Conservation (phyloP, 2,888 invertebrate genomes). For the Uropetala carovei region DNA sequence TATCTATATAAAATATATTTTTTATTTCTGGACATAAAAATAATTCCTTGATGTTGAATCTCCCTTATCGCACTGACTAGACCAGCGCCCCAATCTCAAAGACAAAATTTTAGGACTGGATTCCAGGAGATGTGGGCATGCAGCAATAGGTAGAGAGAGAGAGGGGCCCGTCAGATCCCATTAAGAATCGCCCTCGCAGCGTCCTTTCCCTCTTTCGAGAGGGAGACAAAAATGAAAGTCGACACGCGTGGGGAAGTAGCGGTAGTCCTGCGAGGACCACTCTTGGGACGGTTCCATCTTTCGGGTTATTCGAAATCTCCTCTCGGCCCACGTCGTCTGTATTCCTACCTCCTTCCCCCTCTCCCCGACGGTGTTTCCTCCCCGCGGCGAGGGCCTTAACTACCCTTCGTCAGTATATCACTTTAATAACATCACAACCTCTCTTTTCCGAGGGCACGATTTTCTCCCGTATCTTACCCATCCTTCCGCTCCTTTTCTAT, state of each 20-base stretch:
- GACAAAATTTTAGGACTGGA: neutral
- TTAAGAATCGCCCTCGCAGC: neutral
- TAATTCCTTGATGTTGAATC: no score
- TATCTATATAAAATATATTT: no score
- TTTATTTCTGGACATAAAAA: no score
- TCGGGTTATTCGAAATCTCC: constrained; percentile 5
- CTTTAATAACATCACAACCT: constrained; percentile 26
- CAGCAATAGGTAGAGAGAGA: neutral
- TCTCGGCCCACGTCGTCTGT: neutral
- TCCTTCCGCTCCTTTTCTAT: neutral
- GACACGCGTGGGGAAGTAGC: constrained; percentile 1
- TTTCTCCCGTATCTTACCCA: neutral
- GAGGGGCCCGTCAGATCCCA: constrained; percentile 5
- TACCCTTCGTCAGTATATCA: constrained; percentile 20
- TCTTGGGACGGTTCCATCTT: constrained; percentile 18
- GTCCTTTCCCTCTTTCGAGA: neutral
- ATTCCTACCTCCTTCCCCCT: neutral
- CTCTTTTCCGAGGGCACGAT: constrained; percentile 13
- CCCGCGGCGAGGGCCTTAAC: constrained; percentile 44
- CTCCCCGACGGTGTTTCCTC: neutral
- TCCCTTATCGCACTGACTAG: no score
- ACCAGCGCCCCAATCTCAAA: neutral
- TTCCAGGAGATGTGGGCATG: neutral
- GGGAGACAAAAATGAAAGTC: constrained; percentile 18
- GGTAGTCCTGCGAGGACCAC: neutral